A percentile compares a stretch with the other conserved stretches of the same genome.
These are phyloP conservation scores for Myotis pilosus DNA, from an alignment of 2,797 vertebrate species.

Conservation along the genomic window DNA sequence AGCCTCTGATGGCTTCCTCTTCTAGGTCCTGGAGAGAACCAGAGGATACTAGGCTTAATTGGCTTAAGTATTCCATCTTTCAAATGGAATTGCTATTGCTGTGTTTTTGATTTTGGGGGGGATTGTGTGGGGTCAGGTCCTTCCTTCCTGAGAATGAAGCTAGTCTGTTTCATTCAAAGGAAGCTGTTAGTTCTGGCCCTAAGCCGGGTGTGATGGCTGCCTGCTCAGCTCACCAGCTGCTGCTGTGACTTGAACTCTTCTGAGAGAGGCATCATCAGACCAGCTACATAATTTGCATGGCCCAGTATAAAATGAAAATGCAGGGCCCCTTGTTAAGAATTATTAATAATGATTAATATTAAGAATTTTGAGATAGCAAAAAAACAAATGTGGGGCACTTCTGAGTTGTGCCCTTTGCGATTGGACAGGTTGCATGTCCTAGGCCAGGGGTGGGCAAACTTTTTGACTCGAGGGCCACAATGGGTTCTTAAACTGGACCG, in stretches of 20 bases:
- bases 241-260: neutral
- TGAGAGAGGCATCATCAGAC: neutral
- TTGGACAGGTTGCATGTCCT: neutral
- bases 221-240: neutral
- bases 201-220: neutral
- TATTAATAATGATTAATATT: neutral
- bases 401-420: neutral
- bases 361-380: neutral
- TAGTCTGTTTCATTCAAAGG: neutral
- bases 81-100: neutral
- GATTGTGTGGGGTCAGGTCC: neutral
- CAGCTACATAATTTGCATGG: neutral
- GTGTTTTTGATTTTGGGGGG: neutral
- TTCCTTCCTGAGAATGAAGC: neutral
- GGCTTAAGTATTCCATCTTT: neutral
- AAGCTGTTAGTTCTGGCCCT: neutral
- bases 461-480: too few species aligned
- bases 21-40: neutral
- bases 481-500: too few species aligned
- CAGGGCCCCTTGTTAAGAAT: neutral
- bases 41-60: slow-evolving; percentile 15
- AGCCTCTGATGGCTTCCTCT: neutral
- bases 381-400: neutral
- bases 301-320: neutral
- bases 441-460: too few species aligned